phyloP scores from a whole-genome alignment of 2,888 invertebrate species.

The Mamestra brassicae region DNA sequence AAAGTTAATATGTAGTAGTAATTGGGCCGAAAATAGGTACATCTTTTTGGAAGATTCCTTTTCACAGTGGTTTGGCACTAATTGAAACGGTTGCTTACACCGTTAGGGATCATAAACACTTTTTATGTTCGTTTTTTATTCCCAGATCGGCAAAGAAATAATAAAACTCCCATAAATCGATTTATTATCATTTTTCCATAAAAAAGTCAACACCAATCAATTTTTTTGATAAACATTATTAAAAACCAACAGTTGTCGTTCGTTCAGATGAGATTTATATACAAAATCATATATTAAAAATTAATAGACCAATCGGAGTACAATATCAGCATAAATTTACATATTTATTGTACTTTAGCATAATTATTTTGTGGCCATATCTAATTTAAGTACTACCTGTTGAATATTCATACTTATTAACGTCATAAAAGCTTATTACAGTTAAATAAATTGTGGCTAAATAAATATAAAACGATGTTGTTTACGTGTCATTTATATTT shows the following conservation, averaged over 20 bases:
- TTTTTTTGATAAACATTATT: conserved; percentile 47
- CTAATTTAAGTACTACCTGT: conserved; percentile 63
- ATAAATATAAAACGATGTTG: conserved; percentile 46
- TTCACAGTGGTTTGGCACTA: neutral
- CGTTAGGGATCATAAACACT: conserved; percentile 21
- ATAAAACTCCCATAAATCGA: conserved; percentile 50
- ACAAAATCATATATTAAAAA: conserved; percentile 67
- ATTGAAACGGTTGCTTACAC: conserved; percentile 3
- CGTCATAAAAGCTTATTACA: conserved; percentile 55
- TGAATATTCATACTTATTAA: conserved; percentile 69
- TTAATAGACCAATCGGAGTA: conserved; percentile 66
- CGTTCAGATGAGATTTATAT: conserved; percentile 55
- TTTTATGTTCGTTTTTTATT: conserved; percentile 7
- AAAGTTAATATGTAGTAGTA: neutral
- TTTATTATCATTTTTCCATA: conserved; percentile 52
- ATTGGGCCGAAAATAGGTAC: neutral
- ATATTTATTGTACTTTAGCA: conserved; percentile 80
- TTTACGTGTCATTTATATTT: conserved; percentile 48
- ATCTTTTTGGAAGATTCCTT: neutral
- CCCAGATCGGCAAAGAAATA: conserved; percentile 25
- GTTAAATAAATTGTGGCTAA: conserved; percentile 53
- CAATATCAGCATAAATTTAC: conserved; percentile 80
- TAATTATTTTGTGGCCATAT: conserved; percentile 70
- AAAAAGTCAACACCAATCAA: conserved; percentile 56
- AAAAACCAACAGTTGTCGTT: conserved; percentile 56